A percentile compares a stretch with the other conserved stretches of the same genome.
Conservation (phyloP, 2,888 invertebrate genomes). For the Drosophila conformis region DNA sequence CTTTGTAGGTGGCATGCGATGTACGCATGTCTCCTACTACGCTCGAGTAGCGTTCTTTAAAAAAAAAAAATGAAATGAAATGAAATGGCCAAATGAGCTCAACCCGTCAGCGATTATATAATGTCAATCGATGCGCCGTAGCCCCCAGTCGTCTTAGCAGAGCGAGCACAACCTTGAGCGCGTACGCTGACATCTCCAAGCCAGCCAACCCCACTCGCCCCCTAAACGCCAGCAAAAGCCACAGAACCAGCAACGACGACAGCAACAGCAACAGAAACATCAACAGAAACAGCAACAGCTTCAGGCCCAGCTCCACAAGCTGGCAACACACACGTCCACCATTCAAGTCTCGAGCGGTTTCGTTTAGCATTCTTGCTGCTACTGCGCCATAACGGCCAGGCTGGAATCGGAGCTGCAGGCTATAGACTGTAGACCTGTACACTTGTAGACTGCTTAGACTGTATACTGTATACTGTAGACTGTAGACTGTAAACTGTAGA, state of each 20-base stretch:
- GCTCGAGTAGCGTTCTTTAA: slow-evolving; percentile 37
- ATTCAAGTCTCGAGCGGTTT: slow-evolving; percentile 59
- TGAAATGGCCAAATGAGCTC: slow-evolving; percentile 55
- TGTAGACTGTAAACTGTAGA: neutral
- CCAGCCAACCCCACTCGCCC: neutral
- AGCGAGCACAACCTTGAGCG: slow-evolving; percentile 63
- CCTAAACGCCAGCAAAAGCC: slow-evolving; percentile 1
- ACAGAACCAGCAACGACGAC: slow-evolving; percentile 22
- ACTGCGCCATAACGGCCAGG: slow-evolving; percentile 68
- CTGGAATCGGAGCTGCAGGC: slow-evolving; percentile 40
- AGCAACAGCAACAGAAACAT: slow-evolving; percentile 5
- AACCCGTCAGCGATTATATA: slow-evolving; percentile 65
- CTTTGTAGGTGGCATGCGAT: slow-evolving; percentile 46
- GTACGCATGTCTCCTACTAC: slow-evolving; percentile 15
- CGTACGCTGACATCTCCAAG: slow-evolving; percentile 71
- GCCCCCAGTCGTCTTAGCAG: slow-evolving; percentile 21
- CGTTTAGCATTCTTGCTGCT: slow-evolving; percentile 75
- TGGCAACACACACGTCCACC: slow-evolving; percentile 56
- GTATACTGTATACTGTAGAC: neutral
- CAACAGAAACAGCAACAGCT: slow-evolving; percentile 10
- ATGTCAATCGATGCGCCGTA: slow-evolving; percentile 69
- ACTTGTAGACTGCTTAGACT: slow-evolving; percentile 3
- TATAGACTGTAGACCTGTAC: slow-evolving; percentile 14
- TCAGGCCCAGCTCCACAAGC: slow-evolving; percentile 34
- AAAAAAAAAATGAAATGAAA: slow-evolving; percentile 17